Evolutionary conservation across 2,113 vertebrate genomes (phyloP).

Genomic region (Laterallus jamaicensis): DNA sequence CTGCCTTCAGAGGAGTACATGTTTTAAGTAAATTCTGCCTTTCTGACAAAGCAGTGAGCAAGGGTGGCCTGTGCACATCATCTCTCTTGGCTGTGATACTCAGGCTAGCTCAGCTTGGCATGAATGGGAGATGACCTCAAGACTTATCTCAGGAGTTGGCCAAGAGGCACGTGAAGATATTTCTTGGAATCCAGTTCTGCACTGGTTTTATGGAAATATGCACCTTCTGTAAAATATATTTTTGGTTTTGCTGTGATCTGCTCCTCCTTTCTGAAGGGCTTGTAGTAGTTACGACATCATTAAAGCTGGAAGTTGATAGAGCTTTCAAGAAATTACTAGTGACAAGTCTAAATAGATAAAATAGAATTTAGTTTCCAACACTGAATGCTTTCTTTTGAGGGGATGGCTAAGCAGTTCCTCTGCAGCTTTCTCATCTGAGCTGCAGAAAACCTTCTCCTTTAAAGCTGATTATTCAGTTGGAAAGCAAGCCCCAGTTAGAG

Average conservation of each 20-base stretch:
- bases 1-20: neutral
- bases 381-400: conserved; percentile 15
- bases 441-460: conserved; percentile 13
- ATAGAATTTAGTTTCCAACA: neutral
- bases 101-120: neutral
- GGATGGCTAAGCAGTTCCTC: conserved; percentile 1
- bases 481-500: neutral
- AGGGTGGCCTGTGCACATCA: neutral
- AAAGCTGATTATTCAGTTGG: conserved; percentile 7
- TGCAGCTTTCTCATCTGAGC: neutral
- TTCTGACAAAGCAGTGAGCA: neutral
- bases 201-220: neutral
- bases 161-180: neutral
- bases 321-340: conserved; percentile 12
- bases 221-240: neutral
- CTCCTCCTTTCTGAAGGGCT: neutral
- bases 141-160: neutral
- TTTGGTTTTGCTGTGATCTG: neutral
- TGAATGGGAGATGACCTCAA: neutral
- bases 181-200: neutral
- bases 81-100: neutral
- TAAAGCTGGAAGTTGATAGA: conserved; percentile 13
- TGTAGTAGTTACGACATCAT: neutral
- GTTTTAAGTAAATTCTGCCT: neutral
- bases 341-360: conserved; percentile 31